Conservation (phyloP, 2,797 vertebrate genomes). For the Dryobates pubescens region DNA sequence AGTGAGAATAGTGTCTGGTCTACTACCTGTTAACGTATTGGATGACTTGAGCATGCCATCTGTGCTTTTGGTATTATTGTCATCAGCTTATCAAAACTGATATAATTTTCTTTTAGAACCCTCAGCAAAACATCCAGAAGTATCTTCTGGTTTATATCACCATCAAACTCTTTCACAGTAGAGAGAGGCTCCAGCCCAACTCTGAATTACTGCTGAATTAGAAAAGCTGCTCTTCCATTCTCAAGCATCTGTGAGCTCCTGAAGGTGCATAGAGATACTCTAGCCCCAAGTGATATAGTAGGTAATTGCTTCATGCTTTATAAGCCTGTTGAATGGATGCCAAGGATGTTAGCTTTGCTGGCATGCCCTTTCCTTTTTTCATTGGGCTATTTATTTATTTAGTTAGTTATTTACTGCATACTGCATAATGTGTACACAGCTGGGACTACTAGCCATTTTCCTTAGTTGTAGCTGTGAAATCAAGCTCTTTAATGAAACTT, state of each 20-base stretch:
- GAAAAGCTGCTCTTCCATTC: neutral
- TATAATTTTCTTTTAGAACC: constrained; percentile 26
- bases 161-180: neutral
- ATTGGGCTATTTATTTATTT: neutral
- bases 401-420: neutral
- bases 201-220: neutral
- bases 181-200: constrained; percentile 23
- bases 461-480: neutral
- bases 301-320: constrained; percentile 3
- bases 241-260: neutral
- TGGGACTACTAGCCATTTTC: neutral
- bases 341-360: neutral
- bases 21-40: constrained; percentile 29
- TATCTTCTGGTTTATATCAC: neutral
- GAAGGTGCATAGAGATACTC: neutral
- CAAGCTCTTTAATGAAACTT: neutral
- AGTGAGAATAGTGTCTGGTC: constrained; percentile 18
- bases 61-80: constrained; percentile 13
- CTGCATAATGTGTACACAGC: neutral
- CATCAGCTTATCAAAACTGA: constrained; percentile 52
- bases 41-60: constrained; percentile 32
- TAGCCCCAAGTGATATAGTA: neutral
- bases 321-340: neutral
- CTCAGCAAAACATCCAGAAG: constrained; percentile 38
- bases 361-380: neutral